Evolutionary conservation across 2,113 vertebrate genomes (phyloP).

Genomic region (Gorsachius goisagi): DNA sequence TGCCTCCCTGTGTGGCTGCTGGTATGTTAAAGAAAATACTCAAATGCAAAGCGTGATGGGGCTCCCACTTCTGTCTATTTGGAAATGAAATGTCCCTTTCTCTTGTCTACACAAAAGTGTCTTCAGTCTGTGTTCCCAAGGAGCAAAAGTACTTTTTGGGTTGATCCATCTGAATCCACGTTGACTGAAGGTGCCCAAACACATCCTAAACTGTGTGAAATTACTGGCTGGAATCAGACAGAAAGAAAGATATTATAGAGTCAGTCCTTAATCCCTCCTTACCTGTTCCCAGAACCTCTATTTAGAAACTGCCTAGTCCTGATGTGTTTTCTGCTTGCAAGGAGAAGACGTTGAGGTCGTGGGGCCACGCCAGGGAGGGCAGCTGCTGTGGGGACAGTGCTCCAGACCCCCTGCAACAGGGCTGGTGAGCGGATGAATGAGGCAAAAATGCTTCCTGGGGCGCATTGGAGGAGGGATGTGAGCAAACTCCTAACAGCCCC

Average conservation of each 20-base stretch:
- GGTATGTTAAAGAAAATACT: not conserved
- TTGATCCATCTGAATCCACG: not conserved
- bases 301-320: not conserved
- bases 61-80: not conserved
- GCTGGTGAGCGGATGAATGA: not conserved
- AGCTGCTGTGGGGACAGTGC: not conserved
- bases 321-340: not conserved
- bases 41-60: not conserved
- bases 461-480: not conserved
- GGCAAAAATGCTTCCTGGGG: not conserved
- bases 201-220: not conserved
- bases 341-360: not conserved
- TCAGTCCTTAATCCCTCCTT: not conserved
- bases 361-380: not conserved
- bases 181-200: not conserved
- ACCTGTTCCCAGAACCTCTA: not conserved
- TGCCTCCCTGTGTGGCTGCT: not conserved
- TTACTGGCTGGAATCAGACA: not conserved
- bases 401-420: not conserved
- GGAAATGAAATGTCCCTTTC: not conserved
- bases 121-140: not conserved
- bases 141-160: not conserved
- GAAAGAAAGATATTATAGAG: not conserved
- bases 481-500: not conserved
- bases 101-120: not conserved